Evolutionary conservation across 2,113 vertebrate species (phyloP).

Genomic region (Bubo bubo): DNA sequence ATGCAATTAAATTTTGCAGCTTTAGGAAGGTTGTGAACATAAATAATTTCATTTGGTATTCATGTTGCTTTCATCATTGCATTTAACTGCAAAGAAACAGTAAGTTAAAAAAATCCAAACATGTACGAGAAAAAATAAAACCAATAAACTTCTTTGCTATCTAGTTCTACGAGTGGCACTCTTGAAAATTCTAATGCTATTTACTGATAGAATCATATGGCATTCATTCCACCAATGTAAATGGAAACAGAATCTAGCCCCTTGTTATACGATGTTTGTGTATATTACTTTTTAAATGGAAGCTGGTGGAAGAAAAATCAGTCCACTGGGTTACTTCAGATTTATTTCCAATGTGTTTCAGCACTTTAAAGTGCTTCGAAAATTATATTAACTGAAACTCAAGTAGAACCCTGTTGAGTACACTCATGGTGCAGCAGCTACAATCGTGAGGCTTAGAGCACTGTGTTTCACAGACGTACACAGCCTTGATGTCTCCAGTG

Average conservation of each 20-base stretch:
- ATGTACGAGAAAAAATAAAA: not conserved
- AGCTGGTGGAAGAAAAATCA: slow-evolving; percentile 31
- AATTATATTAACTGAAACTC: slow-evolving; percentile 46
- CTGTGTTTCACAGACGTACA: not conserved
- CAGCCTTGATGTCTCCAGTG: not conserved
- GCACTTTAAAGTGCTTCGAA: slow-evolving; percentile 37
- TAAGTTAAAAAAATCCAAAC: not conserved
- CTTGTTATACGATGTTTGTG: not conserved
- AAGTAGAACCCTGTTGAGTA: slow-evolving; percentile 26
- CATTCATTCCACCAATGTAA: not conserved
- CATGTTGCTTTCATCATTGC: not conserved
- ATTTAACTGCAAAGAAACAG: not conserved
- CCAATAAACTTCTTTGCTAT: not conserved
- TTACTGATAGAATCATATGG: not conserved
- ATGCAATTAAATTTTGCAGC: not conserved
- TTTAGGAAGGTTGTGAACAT: not conserved
- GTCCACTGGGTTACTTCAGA: not conserved
- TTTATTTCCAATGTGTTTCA: slow-evolving; percentile 34
- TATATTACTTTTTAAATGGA: slow-evolving; percentile 4
- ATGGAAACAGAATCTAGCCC: not conserved
- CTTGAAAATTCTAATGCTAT: not conserved
- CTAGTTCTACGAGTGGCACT: not conserved
- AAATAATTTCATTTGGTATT: slow-evolving; percentile 33
- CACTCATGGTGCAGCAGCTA: not conserved
- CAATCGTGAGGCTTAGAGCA: not conserved